Conservation (phyloP, 92 coral and sea anemone genomes). For the Zoanthus sociatus region DNA sequence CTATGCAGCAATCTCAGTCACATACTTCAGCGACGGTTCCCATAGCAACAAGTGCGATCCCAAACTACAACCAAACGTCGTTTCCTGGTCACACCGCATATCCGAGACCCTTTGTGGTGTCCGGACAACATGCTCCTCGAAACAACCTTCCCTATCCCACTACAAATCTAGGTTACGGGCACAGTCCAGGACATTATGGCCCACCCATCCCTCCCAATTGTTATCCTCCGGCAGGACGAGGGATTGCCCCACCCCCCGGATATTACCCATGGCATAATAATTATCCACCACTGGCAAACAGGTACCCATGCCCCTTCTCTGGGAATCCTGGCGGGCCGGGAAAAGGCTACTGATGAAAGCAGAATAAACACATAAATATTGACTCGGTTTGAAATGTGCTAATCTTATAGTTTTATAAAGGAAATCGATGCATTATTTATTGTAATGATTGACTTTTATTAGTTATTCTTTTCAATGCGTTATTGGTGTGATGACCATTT, state of each 20-base stretch:
- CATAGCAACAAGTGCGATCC: conserved; percentile 10
- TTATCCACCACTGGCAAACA: conserved; percentile 72
- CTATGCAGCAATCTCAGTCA: conserved; percentile 66
- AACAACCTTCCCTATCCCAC: conserved; percentile 33
- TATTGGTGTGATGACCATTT: no score
- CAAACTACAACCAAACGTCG: conserved; percentile 18
- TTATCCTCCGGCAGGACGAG: conserved; percentile 62
- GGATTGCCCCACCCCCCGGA: conserved; percentile 50
- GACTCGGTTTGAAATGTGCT: no score
- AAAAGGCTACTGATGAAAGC: conserved; percentile 31
- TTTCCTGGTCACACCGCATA: background rate
- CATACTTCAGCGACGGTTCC: conserved; percentile 43
- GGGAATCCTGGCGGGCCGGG: conserved; percentile 31
- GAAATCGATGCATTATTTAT: background rate
- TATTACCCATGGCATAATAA: conserved; percentile 82
- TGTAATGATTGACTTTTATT: background rate
- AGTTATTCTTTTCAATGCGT: background rate
- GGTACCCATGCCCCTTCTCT: conserved; percentile 32
- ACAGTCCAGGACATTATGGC: conserved; percentile 9
- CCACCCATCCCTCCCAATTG: conserved; percentile 62
- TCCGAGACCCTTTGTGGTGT: conserved; percentile 13
- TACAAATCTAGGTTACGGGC: conserved; percentile 42
- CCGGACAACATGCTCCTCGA: conserved; percentile 10
- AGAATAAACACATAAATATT: background rate
- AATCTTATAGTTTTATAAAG: no score